Conservation (phyloP, 1,140 invertebrate genomes). For the Uloborus diversus region DNA sequence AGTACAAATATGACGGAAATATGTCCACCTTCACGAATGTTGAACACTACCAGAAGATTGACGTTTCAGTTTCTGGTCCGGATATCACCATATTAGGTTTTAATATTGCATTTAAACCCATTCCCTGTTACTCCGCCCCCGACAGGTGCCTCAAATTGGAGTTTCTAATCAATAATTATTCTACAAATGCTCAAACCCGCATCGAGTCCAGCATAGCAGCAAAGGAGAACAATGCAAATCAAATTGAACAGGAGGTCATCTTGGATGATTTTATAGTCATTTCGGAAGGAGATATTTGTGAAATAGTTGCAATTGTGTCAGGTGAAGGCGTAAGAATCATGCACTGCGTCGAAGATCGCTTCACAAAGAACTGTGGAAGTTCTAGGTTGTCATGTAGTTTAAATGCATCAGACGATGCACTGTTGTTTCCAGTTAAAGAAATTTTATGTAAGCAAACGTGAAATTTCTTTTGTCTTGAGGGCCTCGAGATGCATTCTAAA, state of each 20-base stretch:
- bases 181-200: no score
- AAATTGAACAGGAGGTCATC: not conserved
- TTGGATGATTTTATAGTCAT: constrained; percentile 25
- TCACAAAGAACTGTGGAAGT: no score
- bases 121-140: constrained; percentile 7
- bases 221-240: not conserved
- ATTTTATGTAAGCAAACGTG: no score
- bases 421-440: no score
- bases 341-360: not conserved
- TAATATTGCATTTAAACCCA: constrained; percentile 6
- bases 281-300: not conserved
- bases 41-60: not conserved
- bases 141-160: constrained; percentile 11
- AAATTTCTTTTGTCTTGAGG: no score
- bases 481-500: no score
- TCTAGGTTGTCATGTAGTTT: no score
- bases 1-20: constrained; percentile 35
- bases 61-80: not conserved
- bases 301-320: not conserved
- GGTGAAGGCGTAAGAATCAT: constrained; percentile 20
- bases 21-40: not conserved
- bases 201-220: not conserved
- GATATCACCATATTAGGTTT: constrained; percentile 3
- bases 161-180: not conserved
- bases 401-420: no score